These are phyloP conservation scores for Hermaeophaga mercurialis DNA, from an alignment of 2,888 invertebrate genomes.

Conservation along the genomic window DNA sequence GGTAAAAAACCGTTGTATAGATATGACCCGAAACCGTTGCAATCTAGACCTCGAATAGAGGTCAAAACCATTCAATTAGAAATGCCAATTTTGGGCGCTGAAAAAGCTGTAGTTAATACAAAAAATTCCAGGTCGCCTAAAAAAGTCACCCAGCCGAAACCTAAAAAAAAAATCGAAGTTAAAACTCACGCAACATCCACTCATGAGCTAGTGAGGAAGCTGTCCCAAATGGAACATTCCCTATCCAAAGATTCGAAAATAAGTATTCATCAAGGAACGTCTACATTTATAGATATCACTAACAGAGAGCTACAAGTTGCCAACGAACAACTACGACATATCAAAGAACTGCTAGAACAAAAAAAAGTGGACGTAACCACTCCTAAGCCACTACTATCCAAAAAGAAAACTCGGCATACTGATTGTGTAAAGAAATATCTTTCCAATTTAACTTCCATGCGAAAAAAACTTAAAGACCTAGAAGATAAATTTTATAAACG, in stretches of 20 bases:
- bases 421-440: conserved; percentile 39
- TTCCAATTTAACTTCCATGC: conserved; percentile 41
- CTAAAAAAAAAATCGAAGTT: neutral
- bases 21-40: neutral
- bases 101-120: conserved; percentile 30
- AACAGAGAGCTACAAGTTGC: conserved; percentile 28
- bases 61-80: conserved; percentile 34
- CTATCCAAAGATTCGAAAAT: conserved; percentile 7
- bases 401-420: conserved; percentile 21
- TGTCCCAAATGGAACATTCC: conserved; percentile 12
- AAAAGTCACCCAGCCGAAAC: neutral
- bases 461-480: conserved; percentile 43
- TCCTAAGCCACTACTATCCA: conserved; percentile 8
- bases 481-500: conserved; percentile 44
- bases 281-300: conserved; percentile 24
- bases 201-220: conserved; percentile 10
- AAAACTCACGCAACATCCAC: neutral
- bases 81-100: conserved; percentile 29
- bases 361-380: conserved; percentile 13
- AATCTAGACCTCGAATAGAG: conserved; percentile 13
- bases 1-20: neutral
- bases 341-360: conserved; percentile 17
- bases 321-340: conserved; percentile 22
- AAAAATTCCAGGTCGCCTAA: neutral
- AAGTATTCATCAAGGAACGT: conserved; percentile 12